Evolutionary conservation across 2,888 invertebrate species (phyloP).

Genomic region (Caenorhabditis parvicauda): DNA sequence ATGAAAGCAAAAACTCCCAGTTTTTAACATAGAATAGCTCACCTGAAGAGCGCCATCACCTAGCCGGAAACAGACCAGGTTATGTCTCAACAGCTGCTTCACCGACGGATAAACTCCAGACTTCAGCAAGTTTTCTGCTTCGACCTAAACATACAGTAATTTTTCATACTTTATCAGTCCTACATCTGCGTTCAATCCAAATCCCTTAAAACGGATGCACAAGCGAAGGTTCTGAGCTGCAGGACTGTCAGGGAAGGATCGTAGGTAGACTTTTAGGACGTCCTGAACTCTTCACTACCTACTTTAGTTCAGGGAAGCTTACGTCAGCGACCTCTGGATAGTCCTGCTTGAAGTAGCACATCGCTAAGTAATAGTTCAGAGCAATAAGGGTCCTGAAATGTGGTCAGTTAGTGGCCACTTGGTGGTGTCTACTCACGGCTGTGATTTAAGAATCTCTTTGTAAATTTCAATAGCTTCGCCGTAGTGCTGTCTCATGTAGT

Average conservation of each 20-base stretch:
- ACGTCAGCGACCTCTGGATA: slow-evolving; percentile 93
- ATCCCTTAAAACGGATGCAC: slow-evolving; percentile 80
- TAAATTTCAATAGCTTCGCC: slow-evolving; percentile 98
- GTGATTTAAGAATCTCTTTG: slow-evolving; percentile 84
- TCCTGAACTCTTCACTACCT: slow-evolving; percentile 18
- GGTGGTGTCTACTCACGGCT: slow-evolving; percentile 71
- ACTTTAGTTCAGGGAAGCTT: slow-evolving; percentile 23
- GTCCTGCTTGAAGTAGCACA: slow-evolving; percentile 96
- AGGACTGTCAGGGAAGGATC: slow-evolving; percentile 86
- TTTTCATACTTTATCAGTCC: not conserved
- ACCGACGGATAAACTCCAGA: slow-evolving; percentile 72
- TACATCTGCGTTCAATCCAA: slow-evolving; percentile 72
- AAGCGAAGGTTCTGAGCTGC: slow-evolving; percentile 90
- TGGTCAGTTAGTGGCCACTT: too few relatives aligned
- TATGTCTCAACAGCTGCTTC: slow-evolving; percentile 88
- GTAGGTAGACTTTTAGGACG: slow-evolving; percentile 77
- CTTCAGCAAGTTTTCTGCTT: slow-evolving; percentile 20
- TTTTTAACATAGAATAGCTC: not conserved
- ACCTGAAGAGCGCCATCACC: slow-evolving; percentile 59
- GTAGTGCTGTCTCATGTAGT: slow-evolving; percentile 91
- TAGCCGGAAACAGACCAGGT: slow-evolving; percentile 69
- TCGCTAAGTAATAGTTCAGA: slow-evolving; percentile 90
- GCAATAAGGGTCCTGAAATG: slow-evolving; percentile 79
- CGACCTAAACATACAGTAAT: slow-evolving; percentile 14
- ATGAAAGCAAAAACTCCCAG: not conserved